Percentiles rank a stretch among this genome's conserved stretches.
phyloP scores from a whole-genome alignment of 2,888 invertebrate species.

The Cepaea hortensis region DNA sequence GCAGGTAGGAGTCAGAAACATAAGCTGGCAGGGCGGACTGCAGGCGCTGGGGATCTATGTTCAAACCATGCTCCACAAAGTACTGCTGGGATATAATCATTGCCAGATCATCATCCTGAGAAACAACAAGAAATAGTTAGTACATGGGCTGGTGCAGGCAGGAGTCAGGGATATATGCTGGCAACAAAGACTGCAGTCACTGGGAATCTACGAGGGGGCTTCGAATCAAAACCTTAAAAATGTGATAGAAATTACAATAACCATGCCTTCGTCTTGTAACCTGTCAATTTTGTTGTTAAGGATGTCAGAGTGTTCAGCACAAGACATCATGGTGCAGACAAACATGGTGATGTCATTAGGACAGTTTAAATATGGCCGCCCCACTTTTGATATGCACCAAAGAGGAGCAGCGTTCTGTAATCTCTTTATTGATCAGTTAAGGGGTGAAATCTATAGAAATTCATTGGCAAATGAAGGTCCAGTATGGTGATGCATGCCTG shows the following conservation, averaged over 20 bases:
- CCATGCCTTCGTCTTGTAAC: too few species aligned
- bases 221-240: conserved; percentile 92
- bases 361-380: too few species aligned
- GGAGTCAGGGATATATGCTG: conserved; percentile 95
- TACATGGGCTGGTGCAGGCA: conserved; percentile 63
- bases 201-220: conserved; percentile 87
- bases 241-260: conserved; percentile 73
- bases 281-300: too few species aligned
- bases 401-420: too few species aligned
- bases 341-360: too few species aligned
- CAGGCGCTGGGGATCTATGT: conserved; percentile 92
- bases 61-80: conserved; percentile 92
- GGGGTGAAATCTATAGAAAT: too few species aligned
- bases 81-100: conserved; percentile 99
- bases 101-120: conserved; percentile 92
- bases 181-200: conserved; percentile 89
- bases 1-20: conserved; percentile 86
- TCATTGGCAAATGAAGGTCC: too few species aligned
- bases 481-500: too few species aligned
- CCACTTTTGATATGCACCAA: too few species aligned
- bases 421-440: too few species aligned
- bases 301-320: too few species aligned
- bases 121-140: background rate
- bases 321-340: too few species aligned
- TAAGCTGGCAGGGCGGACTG: conserved; percentile 93